These are phyloP conservation scores for Aphelocoma coerulescens DNA, from an alignment of 2,113 vertebrate species.

Conservation along the genomic window DNA sequence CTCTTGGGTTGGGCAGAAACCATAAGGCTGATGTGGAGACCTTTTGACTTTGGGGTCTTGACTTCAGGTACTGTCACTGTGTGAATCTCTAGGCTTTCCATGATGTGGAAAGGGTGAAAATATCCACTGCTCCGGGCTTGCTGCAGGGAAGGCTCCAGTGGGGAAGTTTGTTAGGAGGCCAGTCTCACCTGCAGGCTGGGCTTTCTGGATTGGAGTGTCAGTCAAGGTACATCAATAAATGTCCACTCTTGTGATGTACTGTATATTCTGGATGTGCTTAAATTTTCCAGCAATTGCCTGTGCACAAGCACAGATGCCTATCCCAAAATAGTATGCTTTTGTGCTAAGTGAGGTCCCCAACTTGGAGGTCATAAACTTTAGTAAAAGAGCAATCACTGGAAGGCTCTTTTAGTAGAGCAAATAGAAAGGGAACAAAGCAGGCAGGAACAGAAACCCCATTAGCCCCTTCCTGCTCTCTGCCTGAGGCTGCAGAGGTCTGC, in stretches of 20 bases:
- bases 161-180: background rate
- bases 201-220: background rate
- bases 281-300: background rate
- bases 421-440: slow-evolving; percentile 28
- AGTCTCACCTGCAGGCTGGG: background rate
- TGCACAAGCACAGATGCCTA: background rate
- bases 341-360: background rate
- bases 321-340: slow-evolving; percentile 3
- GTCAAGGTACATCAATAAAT: background rate
- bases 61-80: background rate
- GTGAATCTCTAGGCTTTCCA: background rate
- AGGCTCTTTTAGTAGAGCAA: background rate
- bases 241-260: background rate
- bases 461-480: slow-evolving; percentile 17
- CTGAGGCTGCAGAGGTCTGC: slow-evolving; percentile 11
- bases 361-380: slow-evolving; percentile 33
- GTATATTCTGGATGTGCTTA: background rate
- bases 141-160: background rate
- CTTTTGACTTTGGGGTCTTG: background rate
- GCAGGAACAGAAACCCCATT: slow-evolving; percentile 5
- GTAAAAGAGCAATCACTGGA: slow-evolving; percentile 4
- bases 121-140: background rate
- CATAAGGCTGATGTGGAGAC: background rate
- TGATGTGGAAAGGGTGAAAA: background rate
- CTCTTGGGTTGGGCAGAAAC: background rate